Evolutionary conservation across 2,113 vertebrate species (phyloP).

Genomic region (Morone chrysops): DNA sequence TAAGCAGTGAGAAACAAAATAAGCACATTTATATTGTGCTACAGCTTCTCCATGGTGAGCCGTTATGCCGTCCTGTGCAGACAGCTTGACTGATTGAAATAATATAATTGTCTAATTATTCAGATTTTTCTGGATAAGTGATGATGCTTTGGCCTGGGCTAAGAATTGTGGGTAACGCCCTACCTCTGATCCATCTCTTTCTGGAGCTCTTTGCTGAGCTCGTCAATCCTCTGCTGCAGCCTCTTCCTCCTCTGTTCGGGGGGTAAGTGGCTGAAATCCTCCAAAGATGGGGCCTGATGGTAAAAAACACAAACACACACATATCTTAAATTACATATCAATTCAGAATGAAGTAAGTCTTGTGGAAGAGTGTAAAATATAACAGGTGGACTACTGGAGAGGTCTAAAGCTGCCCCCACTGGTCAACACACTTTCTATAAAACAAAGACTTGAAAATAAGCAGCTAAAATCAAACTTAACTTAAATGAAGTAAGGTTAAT

Average conservation of each 20-base stretch:
- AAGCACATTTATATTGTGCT: background rate
- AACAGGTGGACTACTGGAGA: background rate
- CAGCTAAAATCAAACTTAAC: background rate
- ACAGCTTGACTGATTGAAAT: too few relatives aligned
- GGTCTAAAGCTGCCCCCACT: background rate
- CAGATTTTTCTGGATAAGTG: background rate
- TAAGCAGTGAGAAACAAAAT: background rate
- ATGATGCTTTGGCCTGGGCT: background rate
- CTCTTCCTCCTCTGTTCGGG: constrained; percentile 98
- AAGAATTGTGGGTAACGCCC: background rate
- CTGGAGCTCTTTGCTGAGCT: constrained; percentile 95
- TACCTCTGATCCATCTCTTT: constrained; percentile 98
- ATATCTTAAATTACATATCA: background rate
- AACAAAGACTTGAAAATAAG: background rate
- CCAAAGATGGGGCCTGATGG: constrained; percentile 90
- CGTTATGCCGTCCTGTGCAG: too few relatives aligned
- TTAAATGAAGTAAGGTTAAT: background rate
- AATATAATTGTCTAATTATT: too few relatives aligned
- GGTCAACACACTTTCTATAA: background rate
- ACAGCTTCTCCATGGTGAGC: background rate
- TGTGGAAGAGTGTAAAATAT: background rate
- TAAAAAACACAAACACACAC: background rate
- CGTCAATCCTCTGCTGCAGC: constrained; percentile 95
- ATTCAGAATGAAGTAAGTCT: background rate
- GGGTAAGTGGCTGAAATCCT: constrained; percentile 97